A percentile compares a stretch with the other conserved stretches of the same genome.
These are phyloP conservation scores for Jacana jacana DNA, from an alignment of 2,113 vertebrate genomes.

Conservation along the genomic window DNA sequence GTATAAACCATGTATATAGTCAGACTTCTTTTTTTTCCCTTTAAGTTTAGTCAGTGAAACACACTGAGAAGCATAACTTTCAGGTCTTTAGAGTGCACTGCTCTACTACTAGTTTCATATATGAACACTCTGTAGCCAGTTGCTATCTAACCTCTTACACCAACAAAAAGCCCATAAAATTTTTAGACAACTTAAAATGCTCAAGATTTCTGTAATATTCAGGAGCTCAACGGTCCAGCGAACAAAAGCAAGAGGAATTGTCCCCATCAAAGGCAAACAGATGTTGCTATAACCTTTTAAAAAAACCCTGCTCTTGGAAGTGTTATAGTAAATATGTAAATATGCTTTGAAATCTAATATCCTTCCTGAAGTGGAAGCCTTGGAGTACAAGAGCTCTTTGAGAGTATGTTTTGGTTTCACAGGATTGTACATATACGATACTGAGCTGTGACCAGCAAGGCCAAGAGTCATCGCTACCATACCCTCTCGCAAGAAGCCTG, in stretches of 20 bases:
- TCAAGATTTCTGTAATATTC: background rate
- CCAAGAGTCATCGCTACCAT: background rate
- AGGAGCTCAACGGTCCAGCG: background rate
- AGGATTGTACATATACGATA: background rate
- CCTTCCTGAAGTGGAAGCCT: conserved; percentile 51
- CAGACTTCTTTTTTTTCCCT: background rate
- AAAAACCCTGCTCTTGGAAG: background rate
- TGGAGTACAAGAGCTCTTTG: conserved; percentile 57
- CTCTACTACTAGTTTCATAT: background rate
- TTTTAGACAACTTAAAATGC: background rate
- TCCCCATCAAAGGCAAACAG: conserved; percentile 58
- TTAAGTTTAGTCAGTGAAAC: background rate
- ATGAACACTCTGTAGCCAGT: background rate
- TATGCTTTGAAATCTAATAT: conserved; percentile 65
- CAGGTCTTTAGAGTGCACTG: background rate
- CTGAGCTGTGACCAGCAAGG: background rate
- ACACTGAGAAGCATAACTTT: background rate
- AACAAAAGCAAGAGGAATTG: background rate
- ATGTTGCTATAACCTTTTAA: conserved; percentile 54
- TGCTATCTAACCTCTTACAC: background rate
- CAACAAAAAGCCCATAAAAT: too few relatives aligned
- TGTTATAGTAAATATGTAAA: conserved; percentile 57
- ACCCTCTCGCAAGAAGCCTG: background rate
- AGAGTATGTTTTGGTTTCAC: conserved; percentile 50
- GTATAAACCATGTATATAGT: background rate